phyloP scores from a whole-genome alignment of 2,113 vertebrate species.

The Chionodraco myersi region DNA sequence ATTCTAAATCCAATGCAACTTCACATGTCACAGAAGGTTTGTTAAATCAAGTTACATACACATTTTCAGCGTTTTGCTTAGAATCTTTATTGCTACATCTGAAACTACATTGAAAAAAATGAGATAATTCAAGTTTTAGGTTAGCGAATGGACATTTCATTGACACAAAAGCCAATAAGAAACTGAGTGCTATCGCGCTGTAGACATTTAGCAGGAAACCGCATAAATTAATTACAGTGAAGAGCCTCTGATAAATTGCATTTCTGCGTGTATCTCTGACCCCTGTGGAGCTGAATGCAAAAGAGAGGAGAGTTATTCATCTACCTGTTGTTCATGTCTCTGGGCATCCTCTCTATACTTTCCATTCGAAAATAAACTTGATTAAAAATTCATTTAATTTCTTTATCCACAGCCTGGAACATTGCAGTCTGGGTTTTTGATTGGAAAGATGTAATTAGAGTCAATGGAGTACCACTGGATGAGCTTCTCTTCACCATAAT shows the following conservation, averaged over 20 bases:
- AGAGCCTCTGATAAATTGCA: conserved; percentile 10
- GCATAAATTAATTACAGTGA: conserved; percentile 34
- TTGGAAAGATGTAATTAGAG: conserved; percentile 29
- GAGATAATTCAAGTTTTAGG: no score
- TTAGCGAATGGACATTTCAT: not conserved
- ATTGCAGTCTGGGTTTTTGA: conserved; percentile 30
- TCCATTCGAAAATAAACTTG: conserved; percentile 52
- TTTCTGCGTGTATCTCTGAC: conserved; percentile 25
- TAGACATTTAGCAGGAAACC: not conserved
- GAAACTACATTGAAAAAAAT: no score
- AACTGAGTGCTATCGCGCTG: not conserved
- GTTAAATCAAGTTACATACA: no score
- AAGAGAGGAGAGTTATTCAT: conserved; percentile 50
- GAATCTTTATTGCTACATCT: no score
- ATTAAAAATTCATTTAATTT: conserved; percentile 55
- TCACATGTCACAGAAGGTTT: no score
- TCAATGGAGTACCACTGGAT: conserved; percentile 21
- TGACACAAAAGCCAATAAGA: not conserved
- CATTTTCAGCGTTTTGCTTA: no score
- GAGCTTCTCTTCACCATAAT: conserved; percentile 25
- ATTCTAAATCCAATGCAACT: no score
- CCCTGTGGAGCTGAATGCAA: conserved; percentile 35
- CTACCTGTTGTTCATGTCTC: conserved; percentile 36
- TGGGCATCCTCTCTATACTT: conserved; percentile 34
- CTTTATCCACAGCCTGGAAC: conserved; percentile 43